A percentile compares a stretch with the other conserved stretches of the same genome.
These are phyloP conservation scores for Adelphocoris suturalis DNA, from an alignment of 2,888 invertebrate species.

Conservation along the genomic window DNA sequence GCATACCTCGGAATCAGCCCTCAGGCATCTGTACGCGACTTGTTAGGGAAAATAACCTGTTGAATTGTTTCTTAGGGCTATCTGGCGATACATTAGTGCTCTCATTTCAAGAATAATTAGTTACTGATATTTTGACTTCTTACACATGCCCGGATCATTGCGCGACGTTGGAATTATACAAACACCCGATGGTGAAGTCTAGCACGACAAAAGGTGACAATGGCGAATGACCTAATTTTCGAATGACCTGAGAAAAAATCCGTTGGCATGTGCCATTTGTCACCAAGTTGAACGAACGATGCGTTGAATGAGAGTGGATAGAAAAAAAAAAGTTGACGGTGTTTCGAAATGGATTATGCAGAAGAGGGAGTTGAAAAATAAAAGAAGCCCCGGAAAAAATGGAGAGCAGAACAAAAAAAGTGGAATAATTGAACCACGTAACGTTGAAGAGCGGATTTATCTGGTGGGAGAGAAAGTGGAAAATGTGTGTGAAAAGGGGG, in stretches of 20 bases:
- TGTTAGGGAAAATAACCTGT: too few relatives aligned
- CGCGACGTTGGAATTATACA: too few relatives aligned
- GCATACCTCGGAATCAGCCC: too few relatives aligned
- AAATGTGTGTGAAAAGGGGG: slow-evolving; percentile 46
- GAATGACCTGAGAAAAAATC: slow-evolving; percentile 2
- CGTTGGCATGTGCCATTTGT: slow-evolving; percentile 1
- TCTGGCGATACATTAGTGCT: too few relatives aligned
- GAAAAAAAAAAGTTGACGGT: neutral
- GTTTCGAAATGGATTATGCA: slow-evolving; percentile 25
- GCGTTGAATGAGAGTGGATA: slow-evolving; percentile 10
- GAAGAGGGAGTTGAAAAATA: neutral
- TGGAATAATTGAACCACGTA: slow-evolving; percentile 52
- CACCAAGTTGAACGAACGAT: neutral
- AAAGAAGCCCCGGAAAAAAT: slow-evolving; percentile 4
- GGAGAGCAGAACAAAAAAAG: neutral
- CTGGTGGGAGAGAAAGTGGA: slow-evolving; percentile 44
- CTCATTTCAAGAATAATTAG: too few relatives aligned
- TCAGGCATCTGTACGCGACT: too few relatives aligned
- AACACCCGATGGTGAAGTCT: too few relatives aligned
- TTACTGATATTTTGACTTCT: too few relatives aligned
- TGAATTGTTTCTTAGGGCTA: too few relatives aligned
- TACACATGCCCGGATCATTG: too few relatives aligned
- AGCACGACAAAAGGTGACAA: too few relatives aligned
- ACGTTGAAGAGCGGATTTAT: slow-evolving; percentile 51
- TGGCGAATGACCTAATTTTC: too few relatives aligned